These are phyloP conservation scores for Cyprinus carpio DNA, from an alignment of 2,113 vertebrate genomes.

Conservation along the genomic window DNA sequence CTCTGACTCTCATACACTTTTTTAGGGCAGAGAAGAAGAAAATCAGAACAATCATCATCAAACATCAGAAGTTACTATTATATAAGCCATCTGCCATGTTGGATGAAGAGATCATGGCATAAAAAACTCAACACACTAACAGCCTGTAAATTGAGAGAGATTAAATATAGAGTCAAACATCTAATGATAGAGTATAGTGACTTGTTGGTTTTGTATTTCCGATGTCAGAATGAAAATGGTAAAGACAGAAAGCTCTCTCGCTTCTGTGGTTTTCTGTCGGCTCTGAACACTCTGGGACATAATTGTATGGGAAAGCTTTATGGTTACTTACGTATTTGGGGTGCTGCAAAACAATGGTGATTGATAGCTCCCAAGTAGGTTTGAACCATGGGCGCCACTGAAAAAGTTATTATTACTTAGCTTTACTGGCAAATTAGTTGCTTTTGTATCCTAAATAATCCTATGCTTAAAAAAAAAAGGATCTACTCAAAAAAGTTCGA, in stretches of 20 bases:
- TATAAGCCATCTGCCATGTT: background rate
- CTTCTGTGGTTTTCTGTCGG: background rate
- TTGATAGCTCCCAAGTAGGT: background rate
- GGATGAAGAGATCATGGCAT: background rate
- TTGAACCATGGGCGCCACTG: background rate
- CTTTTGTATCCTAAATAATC: background rate
- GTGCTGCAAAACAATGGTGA: background rate
- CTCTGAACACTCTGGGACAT: background rate
- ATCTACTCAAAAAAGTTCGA: conserved; percentile 5
- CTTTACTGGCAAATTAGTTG: background rate
- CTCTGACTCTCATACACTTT: background rate
- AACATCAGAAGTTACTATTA: background rate
- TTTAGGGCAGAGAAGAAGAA: background rate
- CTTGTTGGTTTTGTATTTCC: background rate
- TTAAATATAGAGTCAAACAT: background rate
- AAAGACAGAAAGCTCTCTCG: background rate
- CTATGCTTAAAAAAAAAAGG: background rate
- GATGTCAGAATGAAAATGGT: background rate
- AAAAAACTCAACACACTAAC: background rate
- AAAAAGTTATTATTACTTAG: background rate
- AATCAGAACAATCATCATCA: background rate
- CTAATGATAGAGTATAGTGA: background rate
- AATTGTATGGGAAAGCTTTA: background rate
- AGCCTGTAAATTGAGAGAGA: background rate
- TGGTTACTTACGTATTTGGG: conserved; percentile 3